Base-by-base conservation (phyloP, 2,113 vertebrate genomes). In the Agapornis roseicollis region DNA sequence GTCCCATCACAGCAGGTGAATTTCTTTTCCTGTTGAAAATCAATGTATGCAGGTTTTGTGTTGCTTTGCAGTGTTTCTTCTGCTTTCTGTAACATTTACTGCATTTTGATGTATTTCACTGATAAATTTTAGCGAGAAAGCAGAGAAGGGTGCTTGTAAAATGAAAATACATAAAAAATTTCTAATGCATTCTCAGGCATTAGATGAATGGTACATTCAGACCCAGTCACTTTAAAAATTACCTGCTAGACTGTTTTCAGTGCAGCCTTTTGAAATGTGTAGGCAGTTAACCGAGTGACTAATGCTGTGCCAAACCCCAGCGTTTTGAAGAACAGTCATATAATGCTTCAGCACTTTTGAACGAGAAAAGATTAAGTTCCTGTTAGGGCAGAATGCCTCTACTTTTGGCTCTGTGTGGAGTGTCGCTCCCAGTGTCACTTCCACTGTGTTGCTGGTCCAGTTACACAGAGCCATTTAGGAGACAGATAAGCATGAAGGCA, bases 1-100 rank as follows among this genome's bases (percentile, higher is more conserved):
- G 81, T 29, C 70, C 97, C 2, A 10, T 89, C 41, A 93, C 94
- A 76, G 97, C 97, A 3, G 91, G 98, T 98, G 90, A 89, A 98
- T 94, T 44, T 6, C 3, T 17, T 13, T 81, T 66, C 17, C 69
- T 52, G 7, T 35, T 74, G n/a, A 41, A 66, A 74, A 73, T 47
- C 35, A 16, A 1, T 4, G 13, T 35, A 9, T 84, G 46, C 33
- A 37, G 24, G 7, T 60, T 90, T 71, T 24, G 17, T 5, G 20
- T 88, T 47, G 7, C 37, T 86, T 78, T 3, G 4, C 50, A 42
- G 61, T 11, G 33, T 53, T 78, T 86, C 33, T 90, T 78, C 37
- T 39, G 37, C 44, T 60, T 92, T 78, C 47, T 78, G 0, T 78
- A 64, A 64, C 69, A 85, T 17, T 3, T 24, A 14, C 16, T 83